Conservation (phyloP, 1,140 invertebrate genomes). For the Panulirus ornatus region DNA sequence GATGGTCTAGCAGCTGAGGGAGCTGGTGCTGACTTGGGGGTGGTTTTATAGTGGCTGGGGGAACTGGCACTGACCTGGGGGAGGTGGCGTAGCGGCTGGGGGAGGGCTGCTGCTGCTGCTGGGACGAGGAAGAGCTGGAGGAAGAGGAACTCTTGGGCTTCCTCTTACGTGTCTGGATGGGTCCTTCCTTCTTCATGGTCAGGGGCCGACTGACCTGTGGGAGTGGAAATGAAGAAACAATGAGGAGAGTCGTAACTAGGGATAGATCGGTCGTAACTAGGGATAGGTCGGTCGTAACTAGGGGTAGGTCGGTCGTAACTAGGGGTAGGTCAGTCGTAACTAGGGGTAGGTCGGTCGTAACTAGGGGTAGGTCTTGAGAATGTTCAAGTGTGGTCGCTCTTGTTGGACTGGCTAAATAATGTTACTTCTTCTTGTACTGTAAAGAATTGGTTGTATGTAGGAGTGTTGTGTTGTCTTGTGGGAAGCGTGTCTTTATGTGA, state of each 20-base stretch:
- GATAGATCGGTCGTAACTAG: background rate
- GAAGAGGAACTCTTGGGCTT: constrained; percentile 87
- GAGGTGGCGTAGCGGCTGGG: constrained; percentile 19
- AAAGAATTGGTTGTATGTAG: too few species aligned
- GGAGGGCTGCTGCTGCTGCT: constrained; percentile 29
- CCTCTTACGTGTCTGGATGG: constrained; percentile 95
- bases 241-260: background rate
- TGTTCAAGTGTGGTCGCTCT: too few species aligned
- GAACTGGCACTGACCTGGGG: constrained; percentile 36
- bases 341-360: too few species aligned
- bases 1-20: background rate
- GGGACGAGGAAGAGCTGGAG: constrained; percentile 34
- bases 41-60: background rate
- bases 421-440: too few species aligned
- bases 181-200: constrained; percentile 97
- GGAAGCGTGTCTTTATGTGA: too few species aligned
- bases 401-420: too few species aligned
- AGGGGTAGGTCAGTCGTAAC: too few species aligned
- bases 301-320: background rate
- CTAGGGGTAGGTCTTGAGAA: too few species aligned
- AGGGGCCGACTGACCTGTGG: constrained; percentile 86
- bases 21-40: background rate
- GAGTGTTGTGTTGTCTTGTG: too few species aligned
- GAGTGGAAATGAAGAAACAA: background rate
- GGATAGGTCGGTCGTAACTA: background rate